Percentiles rank a stretch among this genome's conserved stretches.
Evolutionary conservation across 2,113 vertebrate species (phyloP).

Genomic region (Noctilio leporinus): DNA sequence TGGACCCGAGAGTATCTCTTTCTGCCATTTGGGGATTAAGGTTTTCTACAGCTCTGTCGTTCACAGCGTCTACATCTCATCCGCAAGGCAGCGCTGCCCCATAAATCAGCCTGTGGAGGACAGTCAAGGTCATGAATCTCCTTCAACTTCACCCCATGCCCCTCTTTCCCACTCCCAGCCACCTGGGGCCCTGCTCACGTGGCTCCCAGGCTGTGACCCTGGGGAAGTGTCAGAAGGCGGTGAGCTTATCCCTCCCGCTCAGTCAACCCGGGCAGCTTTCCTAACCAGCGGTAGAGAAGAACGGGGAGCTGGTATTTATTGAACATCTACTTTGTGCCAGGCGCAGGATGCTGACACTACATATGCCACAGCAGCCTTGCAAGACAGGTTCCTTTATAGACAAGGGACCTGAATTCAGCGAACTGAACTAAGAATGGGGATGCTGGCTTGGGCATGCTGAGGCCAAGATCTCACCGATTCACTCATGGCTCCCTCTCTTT

Average conservation of each 20-base stretch:
- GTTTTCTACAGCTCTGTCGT: slow-evolving; percentile 41
- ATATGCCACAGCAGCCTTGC: rapidly evolving
- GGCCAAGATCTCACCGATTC: background rate
- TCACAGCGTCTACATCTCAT: slow-evolving; percentile 44
- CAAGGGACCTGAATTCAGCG: background rate
- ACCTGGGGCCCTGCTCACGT: background rate
- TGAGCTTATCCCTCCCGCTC: background rate
- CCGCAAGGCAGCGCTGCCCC: background rate
- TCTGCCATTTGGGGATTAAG: slow-evolving; percentile 59
- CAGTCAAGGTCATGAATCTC: slow-evolving; percentile 37
- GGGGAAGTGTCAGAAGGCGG: background rate
- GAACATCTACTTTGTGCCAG: background rate
- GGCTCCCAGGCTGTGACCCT: background rate
- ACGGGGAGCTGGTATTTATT: rapidly evolving
- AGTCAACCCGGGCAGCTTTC: background rate
- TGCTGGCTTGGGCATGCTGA: background rate
- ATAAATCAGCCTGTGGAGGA: slow-evolving; percentile 38
- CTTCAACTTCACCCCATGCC: background rate
- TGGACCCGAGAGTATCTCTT: slow-evolving; percentile 30
- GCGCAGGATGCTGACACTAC: too few relatives aligned
- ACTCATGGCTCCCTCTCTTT: background rate
- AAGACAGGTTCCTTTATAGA: background rate
- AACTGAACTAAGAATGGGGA: background rate
- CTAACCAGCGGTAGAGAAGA: background rate
- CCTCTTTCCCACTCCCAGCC: background rate